A percentile compares a stretch with the other conserved stretches of the same genome.
Conservation (phyloP, 2,797 vertebrate species). For the Sebastiscus tertius region DNA sequence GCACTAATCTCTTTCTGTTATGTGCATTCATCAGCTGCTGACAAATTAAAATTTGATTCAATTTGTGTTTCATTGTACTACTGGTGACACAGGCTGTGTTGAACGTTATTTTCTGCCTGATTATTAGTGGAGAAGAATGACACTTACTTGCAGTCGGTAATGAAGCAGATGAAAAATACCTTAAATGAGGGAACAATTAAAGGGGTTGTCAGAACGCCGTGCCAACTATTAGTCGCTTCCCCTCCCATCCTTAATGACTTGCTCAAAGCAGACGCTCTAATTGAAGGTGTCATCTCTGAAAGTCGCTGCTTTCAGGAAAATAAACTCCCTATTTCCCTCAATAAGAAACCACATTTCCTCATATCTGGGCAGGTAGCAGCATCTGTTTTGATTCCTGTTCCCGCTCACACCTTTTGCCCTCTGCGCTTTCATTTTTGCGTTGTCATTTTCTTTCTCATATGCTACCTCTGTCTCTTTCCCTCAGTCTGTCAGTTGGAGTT, state of each 20-base stretch:
- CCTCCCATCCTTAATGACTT: constrained; percentile 18
- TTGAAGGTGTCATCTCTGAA: constrained; percentile 34
- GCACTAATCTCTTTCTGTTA: background rate
- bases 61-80: background rate
- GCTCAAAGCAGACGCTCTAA: constrained; percentile 22
- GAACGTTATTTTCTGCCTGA: constrained; percentile 19
- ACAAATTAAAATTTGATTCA: constrained; percentile 17
- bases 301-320: background rate
- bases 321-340: background rate
- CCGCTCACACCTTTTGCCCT: constrained; percentile 6
- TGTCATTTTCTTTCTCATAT: background rate
- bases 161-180: constrained; percentile 25
- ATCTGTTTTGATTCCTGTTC: background rate
- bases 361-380: background rate
- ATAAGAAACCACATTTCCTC: background rate
- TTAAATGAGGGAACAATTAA: constrained; percentile 32
- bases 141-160: constrained; percentile 12
- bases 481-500: constrained; percentile 24
- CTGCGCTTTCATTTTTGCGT: background rate
- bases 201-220: constrained; percentile 20
- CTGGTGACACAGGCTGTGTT: background rate
- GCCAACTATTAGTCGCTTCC: background rate
- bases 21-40: background rate
- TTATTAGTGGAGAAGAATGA: constrained; percentile 34
- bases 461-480: background rate